A percentile compares a stretch with the other conserved stretches of the same genome.
These are phyloP conservation scores for Darevskia mixta DNA, from an alignment of 2,797 vertebrate species.

Conservation along the genomic window DNA sequence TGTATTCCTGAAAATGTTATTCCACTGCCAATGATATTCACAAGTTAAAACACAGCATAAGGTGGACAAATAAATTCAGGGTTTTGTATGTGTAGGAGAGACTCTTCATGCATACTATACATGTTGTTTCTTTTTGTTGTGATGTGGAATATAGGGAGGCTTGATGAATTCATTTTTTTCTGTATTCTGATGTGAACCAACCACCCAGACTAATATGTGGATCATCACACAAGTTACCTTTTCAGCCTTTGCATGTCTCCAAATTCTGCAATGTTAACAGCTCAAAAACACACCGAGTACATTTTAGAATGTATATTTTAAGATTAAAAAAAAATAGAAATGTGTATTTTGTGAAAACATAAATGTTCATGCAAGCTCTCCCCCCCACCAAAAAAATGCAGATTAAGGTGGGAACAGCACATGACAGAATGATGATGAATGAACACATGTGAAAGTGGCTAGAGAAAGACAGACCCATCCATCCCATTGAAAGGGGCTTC, in stretches of 20 bases:
- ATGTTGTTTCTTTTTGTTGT: not conserved
- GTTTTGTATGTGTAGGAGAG: not conserved
- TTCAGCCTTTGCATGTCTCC: not conserved
- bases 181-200: not conserved
- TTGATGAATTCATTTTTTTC: not conserved
- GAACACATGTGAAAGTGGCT: not conserved
- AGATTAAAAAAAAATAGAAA: not conserved
- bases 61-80: not conserved
- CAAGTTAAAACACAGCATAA: too few relatives aligned
- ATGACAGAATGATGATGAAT: not conserved
- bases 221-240: not conserved
- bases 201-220: not conserved
- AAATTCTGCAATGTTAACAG: not conserved
- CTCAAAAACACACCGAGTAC: not conserved
- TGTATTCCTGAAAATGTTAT: too few relatives aligned
- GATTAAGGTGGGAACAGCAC: not conserved
- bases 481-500: not conserved
- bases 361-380: not conserved
- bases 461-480: not conserved
- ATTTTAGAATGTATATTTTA: not conserved
- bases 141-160: not conserved
- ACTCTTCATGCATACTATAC: not conserved
- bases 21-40: too few relatives aligned
- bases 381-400: not conserved
- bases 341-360: not conserved